These are phyloP conservation scores for Parus major DNA, from an alignment of 2,113 vertebrate species.

Conservation along the genomic window DNA sequence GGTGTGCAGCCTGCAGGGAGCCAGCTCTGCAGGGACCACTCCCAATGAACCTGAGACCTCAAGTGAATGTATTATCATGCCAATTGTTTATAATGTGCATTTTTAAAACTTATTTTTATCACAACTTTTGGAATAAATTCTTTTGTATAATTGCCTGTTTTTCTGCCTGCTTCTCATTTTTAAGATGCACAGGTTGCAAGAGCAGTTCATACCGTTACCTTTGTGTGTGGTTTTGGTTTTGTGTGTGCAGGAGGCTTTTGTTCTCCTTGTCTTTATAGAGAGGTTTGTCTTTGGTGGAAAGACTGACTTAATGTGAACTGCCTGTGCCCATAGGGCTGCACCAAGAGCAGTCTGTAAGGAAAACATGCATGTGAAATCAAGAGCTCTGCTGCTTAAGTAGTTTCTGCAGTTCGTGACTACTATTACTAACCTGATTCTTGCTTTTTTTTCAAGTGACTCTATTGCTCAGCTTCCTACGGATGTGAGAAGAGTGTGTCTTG, in stretches of 20 bases:
- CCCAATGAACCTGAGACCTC: not conserved
- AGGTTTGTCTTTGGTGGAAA: not conserved
- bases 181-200: not conserved
- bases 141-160: not conserved
- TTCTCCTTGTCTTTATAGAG: not conserved
- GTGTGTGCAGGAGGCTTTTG: not conserved
- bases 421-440: not conserved
- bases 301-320: not conserved
- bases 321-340: not conserved
- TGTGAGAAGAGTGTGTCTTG: not conserved
- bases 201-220: not conserved
- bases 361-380: not conserved
- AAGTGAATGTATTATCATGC: constrained; percentile 2
- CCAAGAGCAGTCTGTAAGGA: not conserved
- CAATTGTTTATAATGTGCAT: not conserved
- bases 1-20: not conserved
- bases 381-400: not conserved
- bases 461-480: not conserved
- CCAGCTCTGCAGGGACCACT: not conserved
- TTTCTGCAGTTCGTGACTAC: not conserved
- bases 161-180: not conserved
- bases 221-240: not conserved
- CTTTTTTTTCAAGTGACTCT: not conserved
- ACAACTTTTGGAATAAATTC: constrained; percentile 42
- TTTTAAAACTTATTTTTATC: not conserved